phyloP scores from a whole-genome alignment of 2,888 invertebrate species.

The Hydrotaea diabolus region DNA sequence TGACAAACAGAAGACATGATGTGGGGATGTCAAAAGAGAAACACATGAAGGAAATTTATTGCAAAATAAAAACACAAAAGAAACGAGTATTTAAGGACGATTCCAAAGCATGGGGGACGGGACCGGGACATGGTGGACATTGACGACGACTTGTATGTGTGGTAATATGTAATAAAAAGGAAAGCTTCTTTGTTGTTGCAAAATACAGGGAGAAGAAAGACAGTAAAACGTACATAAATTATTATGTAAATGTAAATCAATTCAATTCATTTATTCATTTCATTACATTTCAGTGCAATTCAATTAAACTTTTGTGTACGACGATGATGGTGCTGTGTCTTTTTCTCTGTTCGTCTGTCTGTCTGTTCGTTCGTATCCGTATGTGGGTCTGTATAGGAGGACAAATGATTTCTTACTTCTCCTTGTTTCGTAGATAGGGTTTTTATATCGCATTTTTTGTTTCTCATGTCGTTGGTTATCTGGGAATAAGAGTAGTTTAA shows the following conservation, averaged over 20 bases:
- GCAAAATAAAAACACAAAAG: background rate
- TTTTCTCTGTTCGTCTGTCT: constrained; percentile 27
- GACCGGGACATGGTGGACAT: too few species aligned
- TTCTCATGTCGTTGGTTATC: too few species aligned
- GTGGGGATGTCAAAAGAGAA: too few species aligned
- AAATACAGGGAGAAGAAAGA: constrained; percentile 18
- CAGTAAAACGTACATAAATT: constrained; percentile 65
- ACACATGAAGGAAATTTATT: constrained; percentile 8
- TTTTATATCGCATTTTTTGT: too few species aligned
- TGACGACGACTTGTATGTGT: background rate
- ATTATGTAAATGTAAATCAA: constrained; percentile 69
- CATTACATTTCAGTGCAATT: constrained; percentile 70
- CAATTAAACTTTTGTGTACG: constrained; percentile 71
- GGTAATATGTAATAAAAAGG: constrained; percentile 47
- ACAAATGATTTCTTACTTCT: constrained; percentile 24
- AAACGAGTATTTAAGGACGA: constrained; percentile 17
- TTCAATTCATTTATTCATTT: constrained; percentile 66
- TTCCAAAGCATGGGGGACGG: background rate
- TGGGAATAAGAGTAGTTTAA: too few species aligned
- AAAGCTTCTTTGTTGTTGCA: constrained; percentile 49
- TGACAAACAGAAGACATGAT: constrained; percentile 16
- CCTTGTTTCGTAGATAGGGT: too few species aligned
- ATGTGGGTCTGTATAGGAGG: background rate
- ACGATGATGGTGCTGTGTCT: too few species aligned
- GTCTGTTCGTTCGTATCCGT: constrained; percentile 36